phyloP scores from a whole-genome alignment of 2,797 vertebrate species.

The Tachyglossus aculeatus region DNA sequence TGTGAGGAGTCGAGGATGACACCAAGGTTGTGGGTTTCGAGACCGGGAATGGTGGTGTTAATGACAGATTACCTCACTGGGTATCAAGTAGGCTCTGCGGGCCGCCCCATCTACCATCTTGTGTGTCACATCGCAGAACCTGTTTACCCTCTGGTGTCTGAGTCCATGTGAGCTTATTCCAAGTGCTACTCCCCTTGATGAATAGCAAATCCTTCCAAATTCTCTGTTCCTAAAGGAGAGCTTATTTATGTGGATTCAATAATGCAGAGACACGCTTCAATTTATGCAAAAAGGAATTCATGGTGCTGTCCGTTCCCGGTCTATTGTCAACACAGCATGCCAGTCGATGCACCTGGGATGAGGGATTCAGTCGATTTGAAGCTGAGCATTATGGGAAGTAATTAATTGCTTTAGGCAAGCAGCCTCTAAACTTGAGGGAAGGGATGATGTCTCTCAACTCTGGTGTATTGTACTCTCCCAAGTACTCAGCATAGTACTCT shows the following conservation, averaged over 20 bases:
- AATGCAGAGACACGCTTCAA: neutral
- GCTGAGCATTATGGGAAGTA: neutral
- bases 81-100: too few relatives aligned
- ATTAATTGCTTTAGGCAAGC: constrained; percentile 5
- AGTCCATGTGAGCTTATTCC: neutral
- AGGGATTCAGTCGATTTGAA: neutral
- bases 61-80: too few relatives aligned
- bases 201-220: neutral
- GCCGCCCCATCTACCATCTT: too few relatives aligned
- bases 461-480: too few relatives aligned
- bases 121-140: too few relatives aligned
- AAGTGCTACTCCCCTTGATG: neutral
- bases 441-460: too few relatives aligned
- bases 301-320: neutral
- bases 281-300: neutral
- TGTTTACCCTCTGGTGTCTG: too few relatives aligned
- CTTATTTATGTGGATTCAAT: neutral
- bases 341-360: neutral
- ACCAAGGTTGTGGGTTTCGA: too few relatives aligned
- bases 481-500: too few relatives aligned
- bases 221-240: neutral
- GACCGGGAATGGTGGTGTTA: too few relatives aligned
- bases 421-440: too few relatives aligned
- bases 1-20: too few relatives aligned
- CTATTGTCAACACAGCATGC: neutral